Base-by-base conservation (phyloP, 23 tunicate species). In the Ciona savignyi region DNA sequence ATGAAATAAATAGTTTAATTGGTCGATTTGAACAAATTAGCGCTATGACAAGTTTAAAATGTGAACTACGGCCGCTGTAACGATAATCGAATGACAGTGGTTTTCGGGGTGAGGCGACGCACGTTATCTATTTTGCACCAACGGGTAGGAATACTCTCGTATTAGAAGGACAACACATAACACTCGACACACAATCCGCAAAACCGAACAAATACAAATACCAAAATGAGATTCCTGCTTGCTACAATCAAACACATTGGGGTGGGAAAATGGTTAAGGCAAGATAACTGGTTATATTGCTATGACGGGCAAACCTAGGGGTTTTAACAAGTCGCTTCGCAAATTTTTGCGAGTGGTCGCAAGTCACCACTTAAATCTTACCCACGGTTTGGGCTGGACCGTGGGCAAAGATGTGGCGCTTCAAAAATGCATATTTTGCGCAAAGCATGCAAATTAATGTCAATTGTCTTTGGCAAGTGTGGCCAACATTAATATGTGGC, bases 21-120 rank as follows among this genome's bases (percentile, higher is more conserved):
- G 56, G 56, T 42, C 56, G 56, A 42, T 42, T 42, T 42, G 56
- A 42, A 42, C 15, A 15, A 42, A 15, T 42, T 42, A 42, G 15
- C 56, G 56, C 56, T 42, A 42, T 15, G 56, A 42, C 56, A 15
- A 42, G 56, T 42, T 42, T 42, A 42, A 42, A 42, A 42, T 42
- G 56, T 42, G 56, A 42, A 42, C 56, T 42, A 42, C 9, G 15
- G 56, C 56, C 56, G 56, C 56, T 42, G 56, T 6, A 42, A 42
- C 15, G 56, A 42, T 9, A 42, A 6, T 42, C 56, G 15, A 42
- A 6, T 42, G 56, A 63, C 67, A 63, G 67, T 63, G 67, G 67
- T 63, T 63, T 63, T 63, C 67, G 67, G 23, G 24, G 67, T 9
- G 67, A 63, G 28, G 28, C 67, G 67, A 63, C 67, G 67, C 67